Percentiles rank a stretch among this genome's conserved stretches.
These are phyloP conservation scores for Melanaphis sacchari DNA, from an alignment of 1,140 invertebrate species.

Conservation along the genomic window DNA sequence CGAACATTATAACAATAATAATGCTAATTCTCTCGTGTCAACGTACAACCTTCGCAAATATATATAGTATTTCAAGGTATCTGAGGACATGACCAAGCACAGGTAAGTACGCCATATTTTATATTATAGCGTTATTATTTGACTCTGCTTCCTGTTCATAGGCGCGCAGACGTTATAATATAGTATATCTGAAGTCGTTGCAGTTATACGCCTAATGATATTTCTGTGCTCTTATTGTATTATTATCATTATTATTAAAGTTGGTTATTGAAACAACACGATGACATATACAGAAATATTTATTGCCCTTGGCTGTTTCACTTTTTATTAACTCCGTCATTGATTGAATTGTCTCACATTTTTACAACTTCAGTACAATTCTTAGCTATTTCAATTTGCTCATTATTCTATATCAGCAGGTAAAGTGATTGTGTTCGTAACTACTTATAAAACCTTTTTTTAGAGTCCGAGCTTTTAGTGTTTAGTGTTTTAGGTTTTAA, in stretches of 20 bases:
- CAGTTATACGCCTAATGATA: background rate
- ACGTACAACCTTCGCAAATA: background rate
- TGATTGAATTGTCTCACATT: background rate
- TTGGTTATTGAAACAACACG: background rate
- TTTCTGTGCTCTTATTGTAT: background rate
- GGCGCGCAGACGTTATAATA: background rate
- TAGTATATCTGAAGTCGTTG: background rate
- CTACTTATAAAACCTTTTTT: background rate
- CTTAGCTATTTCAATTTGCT: background rate
- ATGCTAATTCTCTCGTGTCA: slow-evolving; percentile 14
- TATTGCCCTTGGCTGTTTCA: background rate
- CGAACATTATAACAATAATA: background rate
- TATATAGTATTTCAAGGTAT: background rate
- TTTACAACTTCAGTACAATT: background rate
- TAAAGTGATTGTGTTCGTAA: background rate
- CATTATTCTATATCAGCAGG: background rate
- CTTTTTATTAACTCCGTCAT: background rate
- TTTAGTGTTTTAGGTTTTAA: background rate
- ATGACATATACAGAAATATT: background rate
- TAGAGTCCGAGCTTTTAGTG: background rate
- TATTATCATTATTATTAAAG: background rate
- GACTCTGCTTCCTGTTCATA: background rate
- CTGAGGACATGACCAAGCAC: background rate
- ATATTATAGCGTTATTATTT: background rate
- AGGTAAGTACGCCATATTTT: background rate